Base-by-base conservation (phyloP, 2,113 vertebrate species). In the Varanus salvator region DNA sequence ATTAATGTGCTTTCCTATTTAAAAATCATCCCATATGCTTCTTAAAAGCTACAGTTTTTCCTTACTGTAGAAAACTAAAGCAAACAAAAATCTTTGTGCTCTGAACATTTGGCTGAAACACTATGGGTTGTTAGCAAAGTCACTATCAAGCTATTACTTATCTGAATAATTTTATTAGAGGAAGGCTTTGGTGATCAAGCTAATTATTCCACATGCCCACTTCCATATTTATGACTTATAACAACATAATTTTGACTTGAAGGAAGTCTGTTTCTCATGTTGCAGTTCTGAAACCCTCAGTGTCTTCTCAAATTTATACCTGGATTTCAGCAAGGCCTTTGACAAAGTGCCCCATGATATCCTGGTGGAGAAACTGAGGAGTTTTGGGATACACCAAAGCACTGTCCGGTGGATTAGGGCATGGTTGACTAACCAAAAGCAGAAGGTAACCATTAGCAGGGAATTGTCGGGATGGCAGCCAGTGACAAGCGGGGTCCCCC, bases 1-100 rank as follows among this genome's bases (percentile, higher is more conserved):
- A 94, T 96, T 95, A 96, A 91, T n/a, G 93, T 96, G 90, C 50
- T n/a, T 95, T 97, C 92, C 90, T 91, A 90, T 90, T 95, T 95
- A 94, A 93, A 57, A 69, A 54, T 4, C 8, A 12, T 94, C 92
- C 29, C 89, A 91, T 88, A 81, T 90, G 90, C 88, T 75, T 54
- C 92, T 96, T 44, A 44, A 44, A 44, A 44, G 38, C 38, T 44
- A 44, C 38, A 44, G 38, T 44, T 44, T 44, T 44, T 44, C 3
- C 38, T 44, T 27, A 54, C 15, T 12, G 38, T 34, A 48, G 27
- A 17, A 38, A 48, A 44, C 38, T 44, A 44, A 29, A 31, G 12
- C 7, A 27, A 14, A 64, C 3, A 0, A 77, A 27, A 74, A 84
- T 5, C 57, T 94, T 68, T 44, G n/a, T 23, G 92, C 0, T n/a